Evolutionary conservation across 2,888 invertebrate genomes (phyloP).

Genomic region (Zygogramma bicolorata): DNA sequence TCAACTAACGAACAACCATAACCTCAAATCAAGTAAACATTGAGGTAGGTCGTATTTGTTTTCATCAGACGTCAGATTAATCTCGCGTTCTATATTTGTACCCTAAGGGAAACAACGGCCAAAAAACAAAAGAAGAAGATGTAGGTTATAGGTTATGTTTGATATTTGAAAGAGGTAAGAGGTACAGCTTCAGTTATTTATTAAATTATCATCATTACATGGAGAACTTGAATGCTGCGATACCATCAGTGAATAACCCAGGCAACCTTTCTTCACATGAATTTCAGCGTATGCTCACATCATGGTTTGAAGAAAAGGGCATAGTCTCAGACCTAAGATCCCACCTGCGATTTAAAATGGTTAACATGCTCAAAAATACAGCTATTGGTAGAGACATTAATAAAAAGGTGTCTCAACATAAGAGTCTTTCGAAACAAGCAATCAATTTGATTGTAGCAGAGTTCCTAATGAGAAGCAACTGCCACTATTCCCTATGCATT

Average conservation of each 20-base stretch:
- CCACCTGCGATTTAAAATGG: slow-evolving; percentile 73
- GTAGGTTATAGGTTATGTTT: not conserved
- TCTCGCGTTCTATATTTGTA: no score
- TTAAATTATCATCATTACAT: slow-evolving; percentile 19
- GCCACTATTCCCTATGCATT: slow-evolving; percentile 72
- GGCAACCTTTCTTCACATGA: slow-evolving; percentile 65
- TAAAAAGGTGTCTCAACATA: slow-evolving; percentile 57
- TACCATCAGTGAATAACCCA: slow-evolving; percentile 35
- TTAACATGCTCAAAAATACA: slow-evolving; percentile 70
- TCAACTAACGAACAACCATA: no score
- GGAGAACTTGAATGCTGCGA: slow-evolving; percentile 52
- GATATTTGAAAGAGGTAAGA: not conserved
- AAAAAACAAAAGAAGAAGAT: no score
- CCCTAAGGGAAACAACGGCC: no score
- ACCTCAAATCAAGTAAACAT: no score
- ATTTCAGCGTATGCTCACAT: slow-evolving; percentile 71
- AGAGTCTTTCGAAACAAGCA: slow-evolving; percentile 71
- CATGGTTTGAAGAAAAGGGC: slow-evolving; percentile 74
- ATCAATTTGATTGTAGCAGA: slow-evolving; percentile 73
- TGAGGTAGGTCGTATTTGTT: no score
- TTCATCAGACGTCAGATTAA: no score
- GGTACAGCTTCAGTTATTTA: no score
- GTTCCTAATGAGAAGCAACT: slow-evolving; percentile 71
- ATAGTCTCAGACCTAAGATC: slow-evolving; percentile 71
- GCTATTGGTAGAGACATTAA: slow-evolving; percentile 57